Evolutionary conservation across 2,888 invertebrate genomes (phyloP), one percentile per base, ranked within the genome.

Genomic region (Macrosoma leucophasiata): DNA sequence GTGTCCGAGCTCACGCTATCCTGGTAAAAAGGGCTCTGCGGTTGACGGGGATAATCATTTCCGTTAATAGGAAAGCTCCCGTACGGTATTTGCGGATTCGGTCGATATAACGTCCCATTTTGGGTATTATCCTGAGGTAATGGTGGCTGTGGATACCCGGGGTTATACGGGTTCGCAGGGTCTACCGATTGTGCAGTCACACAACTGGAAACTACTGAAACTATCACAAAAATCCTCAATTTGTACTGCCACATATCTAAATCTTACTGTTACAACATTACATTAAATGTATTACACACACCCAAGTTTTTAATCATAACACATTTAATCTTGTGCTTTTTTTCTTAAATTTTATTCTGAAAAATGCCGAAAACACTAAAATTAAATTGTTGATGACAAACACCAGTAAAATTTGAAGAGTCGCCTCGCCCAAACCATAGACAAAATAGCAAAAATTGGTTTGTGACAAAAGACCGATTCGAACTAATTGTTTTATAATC

Each of bases 11-110:
- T 68, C 39, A 66, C 72, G 26, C 44, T 50, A 15, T 62, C 63
- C 36, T 76, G 75, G 36, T 82, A 82, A 50, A 82, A 84, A 3
- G 77, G 68, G 49, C 81, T 82, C 46, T 82, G 84, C 2, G 67
- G 54, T 18, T 59, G 50, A 30, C 55, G 62, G 29, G 55, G 60
- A 42, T 67, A 77, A 19, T 81, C 77, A 46, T 75, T 76, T 13
- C 43, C 48, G 44, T 74, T 79, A 8, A 79, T 71, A 10, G 81
- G 68, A 39, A 73, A 76, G 46, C 77, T 76, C 8, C 82, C 82
- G 50, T 76, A 82, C 20, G 82, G 78, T 41, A 72, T 52, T 57
- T 78, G 78, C 29, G 59, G 36, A 40, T 73, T 76, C 13, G 66
- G 63, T 36, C 75, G 68, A 40, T 79, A 78, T 13, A 41, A 45